Evolutionary conservation across 2,797 vertebrate species (phyloP), one percentile per base, ranked within the genome.

Genomic region (Xiphophorus birchmanni): DNA sequence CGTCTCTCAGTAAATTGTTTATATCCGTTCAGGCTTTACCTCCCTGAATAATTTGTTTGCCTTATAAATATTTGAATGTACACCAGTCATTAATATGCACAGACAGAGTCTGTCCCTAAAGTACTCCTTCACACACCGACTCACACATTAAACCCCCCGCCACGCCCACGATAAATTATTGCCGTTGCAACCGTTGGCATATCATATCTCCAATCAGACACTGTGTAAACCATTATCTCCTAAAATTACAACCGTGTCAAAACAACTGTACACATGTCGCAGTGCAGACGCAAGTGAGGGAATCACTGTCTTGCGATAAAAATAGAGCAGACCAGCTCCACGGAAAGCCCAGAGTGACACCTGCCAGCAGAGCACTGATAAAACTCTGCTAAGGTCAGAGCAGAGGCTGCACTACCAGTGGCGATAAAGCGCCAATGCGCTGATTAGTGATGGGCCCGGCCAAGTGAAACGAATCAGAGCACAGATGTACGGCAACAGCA

Each of bases 21-120:
- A 95, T 96, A 95, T 96, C 95, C 93, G 93, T 93, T 95, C 90
- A 85, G 90, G 91, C 93, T 92, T 94, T 92, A 91, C 90, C 90
- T 78, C 84, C 95, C 96, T 96, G 90, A 96, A 95, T 96, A 94
- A 96, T 96, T 95, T 93, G 94, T 96, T 93, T 93, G 90, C 83
- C 91, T 94, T 91, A 95, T 96, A 95, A 96, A 96, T 96, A 96
- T 95, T 96, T 96, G 92, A 96, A 93, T 92, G 87, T 91, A 96
- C 93, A 95, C 88, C 67, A 75, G 89, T 95, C 93, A 95, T 96
- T 96, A 96, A 94, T 94, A 94, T 96, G 94, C 93, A 92, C 93
- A 94, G 89, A 91, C 90, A 92, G 87, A 85, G 87, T 81, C 90
- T 85, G 86, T 94, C 87, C 90, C 83, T 85, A 82, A 92, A 87